Percentiles rank a stretch among this genome's conserved stretches.
Conservation (phyloP, 2,113 vertebrate species). For the Anarrhichthys ocellatus region DNA sequence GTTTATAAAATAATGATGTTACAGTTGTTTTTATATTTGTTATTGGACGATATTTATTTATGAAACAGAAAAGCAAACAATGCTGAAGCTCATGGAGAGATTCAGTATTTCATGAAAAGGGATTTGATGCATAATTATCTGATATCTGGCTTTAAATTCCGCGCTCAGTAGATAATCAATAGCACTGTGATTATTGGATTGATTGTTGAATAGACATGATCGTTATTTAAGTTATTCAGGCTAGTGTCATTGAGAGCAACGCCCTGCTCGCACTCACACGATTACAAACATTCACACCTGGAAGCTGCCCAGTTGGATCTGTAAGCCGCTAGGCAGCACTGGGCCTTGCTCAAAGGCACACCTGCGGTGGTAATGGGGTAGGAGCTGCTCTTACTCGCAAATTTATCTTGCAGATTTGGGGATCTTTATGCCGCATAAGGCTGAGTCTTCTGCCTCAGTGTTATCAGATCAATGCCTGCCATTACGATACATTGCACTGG, state of each 20-base stretch:
- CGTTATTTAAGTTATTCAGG: background rate
- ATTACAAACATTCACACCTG: slow-evolving; percentile 14
- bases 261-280: slow-evolving; percentile 13
- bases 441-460: slow-evolving; percentile 11
- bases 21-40: slow-evolving; percentile 78
- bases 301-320: slow-evolving; percentile 19
- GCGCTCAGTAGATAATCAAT: slow-evolving; percentile 60
- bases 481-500: slow-evolving; percentile 24
- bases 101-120: slow-evolving; percentile 38
- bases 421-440: slow-evolving; percentile 30
- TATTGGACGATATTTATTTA: slow-evolving; percentile 83
- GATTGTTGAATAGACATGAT: slow-evolving; percentile 44
- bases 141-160: slow-evolving; percentile 40
- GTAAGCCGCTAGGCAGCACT: slow-evolving; percentile 20
- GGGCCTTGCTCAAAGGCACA: slow-evolving; percentile 39
- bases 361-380: slow-evolving; percentile 1
- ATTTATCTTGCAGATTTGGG: slow-evolving; percentile 46
- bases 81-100: slow-evolving; percentile 46
- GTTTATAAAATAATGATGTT: slow-evolving; percentile 74
- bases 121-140: slow-evolving; percentile 20
- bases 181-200: slow-evolving; percentile 69
- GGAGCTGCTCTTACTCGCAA: background rate
- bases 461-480: slow-evolving; percentile 3
- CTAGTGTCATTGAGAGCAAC: slow-evolving; percentile 14
- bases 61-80: slow-evolving; percentile 48